A percentile compares a stretch with the other conserved stretches of the same genome.
Conservation (phyloP, 2,113 vertebrate genomes). For the Oncorhynchus keta region DNA sequence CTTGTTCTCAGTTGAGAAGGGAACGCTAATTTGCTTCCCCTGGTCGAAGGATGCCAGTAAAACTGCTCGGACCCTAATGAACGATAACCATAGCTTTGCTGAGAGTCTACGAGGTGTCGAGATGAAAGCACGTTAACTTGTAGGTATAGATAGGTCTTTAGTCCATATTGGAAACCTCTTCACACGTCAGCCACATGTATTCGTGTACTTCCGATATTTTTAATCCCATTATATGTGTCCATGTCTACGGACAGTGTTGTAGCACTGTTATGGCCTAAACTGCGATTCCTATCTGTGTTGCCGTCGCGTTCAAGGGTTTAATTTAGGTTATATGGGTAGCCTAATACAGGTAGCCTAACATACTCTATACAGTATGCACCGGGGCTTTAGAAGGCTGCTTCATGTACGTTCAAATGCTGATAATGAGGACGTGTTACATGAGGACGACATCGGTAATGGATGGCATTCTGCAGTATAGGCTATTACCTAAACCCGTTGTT, state of each 20-base stretch:
- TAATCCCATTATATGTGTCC: constrained; percentile 36
- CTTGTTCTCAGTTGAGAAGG: background rate
- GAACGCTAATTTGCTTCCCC: background rate
- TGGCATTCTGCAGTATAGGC: background rate
- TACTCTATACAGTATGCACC: background rate
- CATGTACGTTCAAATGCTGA: background rate
- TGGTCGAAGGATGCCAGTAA: constrained; percentile 2
- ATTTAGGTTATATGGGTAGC: background rate
- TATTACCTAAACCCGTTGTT: background rate
- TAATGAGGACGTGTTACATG: background rate
- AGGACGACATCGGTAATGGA: background rate
- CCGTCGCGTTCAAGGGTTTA: background rate
- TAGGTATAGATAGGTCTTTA: background rate
- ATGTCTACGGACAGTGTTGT: background rate
- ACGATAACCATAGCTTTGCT: background rate
- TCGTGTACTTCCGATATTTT: background rate
- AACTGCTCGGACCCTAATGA: background rate
- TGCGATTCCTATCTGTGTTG: background rate
- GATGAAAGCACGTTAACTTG: background rate
- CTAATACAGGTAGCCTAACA: background rate
- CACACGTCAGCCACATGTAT: constrained; percentile 11
- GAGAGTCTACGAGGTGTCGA: background rate
- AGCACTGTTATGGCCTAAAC: too few relatives aligned
- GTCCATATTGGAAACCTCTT: background rate
- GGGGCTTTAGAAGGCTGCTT: background rate